Base-by-base conservation (phyloP, 2,888 invertebrate genomes). In the Lottia scabra region DNA sequence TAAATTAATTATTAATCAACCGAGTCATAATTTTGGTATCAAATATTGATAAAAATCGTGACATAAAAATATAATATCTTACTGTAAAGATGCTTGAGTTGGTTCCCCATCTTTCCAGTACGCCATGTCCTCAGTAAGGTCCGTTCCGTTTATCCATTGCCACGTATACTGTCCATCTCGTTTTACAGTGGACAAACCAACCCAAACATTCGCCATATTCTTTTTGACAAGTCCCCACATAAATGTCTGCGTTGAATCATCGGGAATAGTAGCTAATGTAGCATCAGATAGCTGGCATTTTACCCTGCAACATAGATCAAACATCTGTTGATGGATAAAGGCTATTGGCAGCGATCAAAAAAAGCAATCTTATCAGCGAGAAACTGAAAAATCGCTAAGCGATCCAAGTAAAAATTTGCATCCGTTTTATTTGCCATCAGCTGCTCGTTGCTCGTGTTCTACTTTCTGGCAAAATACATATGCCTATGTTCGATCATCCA, bases 141-240 rank as follows among this genome's bases (percentile, higher is more conserved):
- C 56, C 13, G 56, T 23, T 23, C 56, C 56, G 10, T 23, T 56
- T 2, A 23, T 56, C 56, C 56, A 56, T 13, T 23, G 19, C 56
- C 56, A 56, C 12, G 19, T 56, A 19, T 23, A 19, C 23, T 19
- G 56, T 13, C 23, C 23, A 23, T 23, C 23, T 23, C 23, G 23
- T 10, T n/a, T n/a, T 0, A 56, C 10, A 8, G 64, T 64, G 8
- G 45, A 43, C 43, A 70, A 44, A 1, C 64, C 27, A 6, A 70
- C 3, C 69, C 69, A 70, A 16, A 64, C 5, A 38, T 70, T 70
- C 26, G 46, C 64, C 10, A 64, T 65, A n/a, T 64, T 46, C 0
- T 46, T 70, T 30, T 48, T 46, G 16, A 63, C 69, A 44, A 46
- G 46, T 44, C 65, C 64, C 69, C 69, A 70, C 16, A 70, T 2